Percentiles rank a stretch among this genome's conserved stretches.
These are phyloP conservation scores for Tetragonula carbonaria DNA, from an alignment of 2,888 invertebrate genomes.

Conservation along the genomic window DNA sequence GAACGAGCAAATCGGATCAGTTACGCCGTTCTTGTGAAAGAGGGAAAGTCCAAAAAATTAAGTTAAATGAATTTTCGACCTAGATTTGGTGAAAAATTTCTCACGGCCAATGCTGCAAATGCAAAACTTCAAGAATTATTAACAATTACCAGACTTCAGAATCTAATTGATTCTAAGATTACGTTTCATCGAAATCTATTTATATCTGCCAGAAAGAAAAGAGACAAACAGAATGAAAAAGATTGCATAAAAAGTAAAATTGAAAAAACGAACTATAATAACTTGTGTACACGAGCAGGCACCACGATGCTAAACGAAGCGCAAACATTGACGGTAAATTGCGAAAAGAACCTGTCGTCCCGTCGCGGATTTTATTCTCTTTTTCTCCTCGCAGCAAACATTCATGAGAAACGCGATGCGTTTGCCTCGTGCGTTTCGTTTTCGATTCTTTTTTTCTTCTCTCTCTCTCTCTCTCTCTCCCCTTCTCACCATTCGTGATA, in stretches of 20 bases:
- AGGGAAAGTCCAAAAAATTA: too few species aligned
- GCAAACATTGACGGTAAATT: constrained; percentile 5
- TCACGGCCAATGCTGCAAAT: too few species aligned
- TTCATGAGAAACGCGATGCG: not conserved
- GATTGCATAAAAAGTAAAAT: not conserved
- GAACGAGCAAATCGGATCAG: too few species aligned
- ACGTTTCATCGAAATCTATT: not conserved
- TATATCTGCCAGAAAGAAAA: not conserved
- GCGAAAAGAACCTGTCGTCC: not conserved
- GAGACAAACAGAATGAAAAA: not conserved
- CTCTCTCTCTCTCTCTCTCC: too few species aligned
- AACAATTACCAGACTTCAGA: not conserved
- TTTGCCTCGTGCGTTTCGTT: not conserved
- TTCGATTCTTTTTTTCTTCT: not conserved
- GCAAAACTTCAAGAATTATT: too few species aligned
- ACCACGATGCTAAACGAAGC: not conserved
- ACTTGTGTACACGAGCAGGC: not conserved
- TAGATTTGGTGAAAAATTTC: too few species aligned
- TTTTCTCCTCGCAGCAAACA: not conserved
- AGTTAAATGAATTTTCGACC: too few species aligned
- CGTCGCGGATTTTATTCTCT: not conserved
- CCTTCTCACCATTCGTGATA: constrained; percentile 20
- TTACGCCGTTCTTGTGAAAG: too few species aligned
- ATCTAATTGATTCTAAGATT: not conserved
- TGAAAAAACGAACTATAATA: not conserved